Evolutionary conservation across 2,888 invertebrate species (phyloP), one percentile per base, ranked within the genome.

Genomic region (Polyploca ridens): DNA sequence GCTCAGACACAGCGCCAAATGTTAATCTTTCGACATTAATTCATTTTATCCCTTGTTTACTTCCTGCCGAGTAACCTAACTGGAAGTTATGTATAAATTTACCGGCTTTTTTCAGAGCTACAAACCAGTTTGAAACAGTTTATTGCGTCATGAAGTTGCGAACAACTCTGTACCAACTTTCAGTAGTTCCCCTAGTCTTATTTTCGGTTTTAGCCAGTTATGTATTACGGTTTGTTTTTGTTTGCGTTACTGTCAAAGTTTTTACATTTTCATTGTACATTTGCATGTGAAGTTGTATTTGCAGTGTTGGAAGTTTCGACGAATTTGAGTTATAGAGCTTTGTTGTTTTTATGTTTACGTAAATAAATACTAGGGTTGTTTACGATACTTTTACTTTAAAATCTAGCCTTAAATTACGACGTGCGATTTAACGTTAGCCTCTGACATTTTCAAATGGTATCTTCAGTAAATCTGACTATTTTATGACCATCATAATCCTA

Each of bases 81-180:
- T 16, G 19, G 19, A 54, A 54, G 7, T 54, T 54, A 8, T 54
- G 54, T 54, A 66, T 66, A 61, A 65, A 68, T 70, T 65, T 66
- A 64, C 59, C 68, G 64, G 66, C 66, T 70, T 70, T 68, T 70
- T 65, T 64, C 65, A 54, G 54, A 66, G 72, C 74, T 69, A 68
- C 19, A 78, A 71, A 66, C 68, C 71, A 75, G 79, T 77, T 71
- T 71, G 66, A 71, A 77, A 77, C 76, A 78, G 77, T 85, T 82
- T 79, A 78, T 82, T 76, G 76, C 71, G 78, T 75, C 77, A 73
- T 70, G 73, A 75, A 84, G 80, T 84, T 81, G 27, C 27, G 27
- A 27, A 27, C 78, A 82, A 81, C 82, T 79, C 79, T 80, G 81
- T 76, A 73, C 67, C 65, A 84, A 83, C 79, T 82, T 81, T 64